These are phyloP conservation scores for Argyrosomus japonicus DNA, from an alignment of 2,113 vertebrate genomes.

Conservation along the genomic window DNA sequence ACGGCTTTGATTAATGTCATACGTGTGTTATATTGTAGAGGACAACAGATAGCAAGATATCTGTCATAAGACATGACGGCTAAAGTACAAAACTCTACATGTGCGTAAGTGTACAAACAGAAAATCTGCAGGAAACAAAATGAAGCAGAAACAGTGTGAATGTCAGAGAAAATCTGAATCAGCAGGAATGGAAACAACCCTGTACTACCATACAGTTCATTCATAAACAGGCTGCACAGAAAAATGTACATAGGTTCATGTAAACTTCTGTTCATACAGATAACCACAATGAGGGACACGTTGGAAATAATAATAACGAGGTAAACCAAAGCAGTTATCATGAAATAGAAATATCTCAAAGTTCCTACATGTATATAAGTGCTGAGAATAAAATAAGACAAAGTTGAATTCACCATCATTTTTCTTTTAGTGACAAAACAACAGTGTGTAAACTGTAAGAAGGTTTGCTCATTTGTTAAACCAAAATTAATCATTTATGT, in stretches of 20 bases:
- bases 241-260: slow-evolving; percentile 66
- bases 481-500: too few relatives aligned
- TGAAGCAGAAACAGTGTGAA: slow-evolving; percentile 1
- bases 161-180: slow-evolving; percentile 30
- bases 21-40: slow-evolving; percentile 20
- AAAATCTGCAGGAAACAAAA: slow-evolving; percentile 64
- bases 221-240: slow-evolving; percentile 67
- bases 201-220: slow-evolving; percentile 67
- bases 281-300: not conserved
- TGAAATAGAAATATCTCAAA: too few relatives aligned
- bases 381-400: too few relatives aligned
- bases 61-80: slow-evolving; percentile 45
- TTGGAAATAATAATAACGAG: too few relatives aligned
- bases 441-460: too few relatives aligned
- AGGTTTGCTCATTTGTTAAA: too few relatives aligned
- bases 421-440: too few relatives aligned
- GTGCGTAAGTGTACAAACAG: slow-evolving; percentile 63
- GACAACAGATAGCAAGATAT: slow-evolving; percentile 32
- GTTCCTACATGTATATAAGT: too few relatives aligned
- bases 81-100: slow-evolving; percentile 33
- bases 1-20: slow-evolving; percentile 17
- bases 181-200: slow-evolving; percentile 27
- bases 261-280: not conserved
- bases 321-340: too few relatives aligned
- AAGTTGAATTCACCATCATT: too few relatives aligned